Conservation (phyloP, 2,888 invertebrate genomes). For the Perizoma flavofasciatum region DNA sequence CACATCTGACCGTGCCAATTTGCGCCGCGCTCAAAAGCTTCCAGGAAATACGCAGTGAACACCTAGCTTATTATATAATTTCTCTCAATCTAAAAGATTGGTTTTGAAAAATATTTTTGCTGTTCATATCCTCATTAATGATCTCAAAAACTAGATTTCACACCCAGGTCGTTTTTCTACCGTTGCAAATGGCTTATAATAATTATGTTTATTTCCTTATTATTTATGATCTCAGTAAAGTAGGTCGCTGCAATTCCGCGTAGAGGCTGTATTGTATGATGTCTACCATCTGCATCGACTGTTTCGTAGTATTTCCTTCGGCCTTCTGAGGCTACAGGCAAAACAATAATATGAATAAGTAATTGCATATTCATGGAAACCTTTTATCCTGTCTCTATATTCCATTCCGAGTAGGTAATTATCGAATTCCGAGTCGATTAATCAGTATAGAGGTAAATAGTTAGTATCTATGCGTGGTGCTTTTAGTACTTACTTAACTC, state of each 20-base stretch:
- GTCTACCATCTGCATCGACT: background rate
- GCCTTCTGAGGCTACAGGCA: constrained; percentile 21
- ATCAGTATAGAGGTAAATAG: constrained; percentile 15
- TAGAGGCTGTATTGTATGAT: constrained; percentile 1
- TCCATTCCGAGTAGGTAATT: constrained; percentile 29
- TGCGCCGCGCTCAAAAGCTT: too few relatives aligned
- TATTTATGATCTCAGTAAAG: constrained; percentile 11
- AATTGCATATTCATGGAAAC: constrained; percentile 37
- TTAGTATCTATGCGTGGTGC: too few relatives aligned
- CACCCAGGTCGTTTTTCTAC: background rate
- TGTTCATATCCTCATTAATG: background rate
- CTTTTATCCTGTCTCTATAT: constrained; percentile 32
- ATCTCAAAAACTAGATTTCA: background rate
- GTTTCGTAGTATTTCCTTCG: constrained; percentile 25
- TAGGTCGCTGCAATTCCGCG: constrained; percentile 16
- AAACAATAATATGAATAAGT: constrained; percentile 22
- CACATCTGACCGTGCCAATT: too few relatives aligned
- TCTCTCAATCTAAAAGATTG: too few relatives aligned
- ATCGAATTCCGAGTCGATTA: constrained; percentile 14
- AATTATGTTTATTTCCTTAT: constrained; percentile 14
- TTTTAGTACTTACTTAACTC: too few relatives aligned
- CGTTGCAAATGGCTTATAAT: background rate
- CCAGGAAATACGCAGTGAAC: too few relatives aligned
- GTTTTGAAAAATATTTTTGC: background rate
- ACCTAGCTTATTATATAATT: too few relatives aligned